Evolutionary conservation across 1,140 invertebrate genomes (phyloP), one percentile per base, ranked within the genome.

Genomic region (Caerostris darwini): DNA sequence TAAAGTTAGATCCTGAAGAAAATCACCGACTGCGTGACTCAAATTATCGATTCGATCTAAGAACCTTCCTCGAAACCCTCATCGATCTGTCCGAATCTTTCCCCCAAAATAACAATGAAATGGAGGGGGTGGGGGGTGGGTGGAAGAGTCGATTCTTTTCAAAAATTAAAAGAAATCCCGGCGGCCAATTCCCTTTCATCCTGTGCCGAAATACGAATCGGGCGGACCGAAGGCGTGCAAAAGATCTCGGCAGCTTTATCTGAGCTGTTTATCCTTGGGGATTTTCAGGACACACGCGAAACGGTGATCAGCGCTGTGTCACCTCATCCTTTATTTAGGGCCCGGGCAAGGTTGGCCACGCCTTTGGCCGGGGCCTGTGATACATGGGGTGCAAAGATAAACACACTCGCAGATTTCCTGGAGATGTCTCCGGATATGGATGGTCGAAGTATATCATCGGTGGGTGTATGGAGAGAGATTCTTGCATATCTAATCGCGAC

Each of bases 281-380:
- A 67, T 67, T 67, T 87, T 19, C 86, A 12, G 3, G 5, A 3
- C 64, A 61, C 90, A 91, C 90, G 90, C 90, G 90, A 91, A 91
- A 19, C 90, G 90, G 90, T 91, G 57, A 91, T 91, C 90, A 91
- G 71, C 67, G 54, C 67, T 90, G 88, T 90, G 88, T 82, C 90
- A 82, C 71, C 90, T 81, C 90, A 82, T 91, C 58, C 69, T 81
- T 91, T 91, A 91, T 91, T 91, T 81, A 91, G n/a, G 53, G 10
- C 19, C 77, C 77, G 53, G 50, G 61, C 17, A 17, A 3, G 61
- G 54, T 10, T 34, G 53, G 77, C 56, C 90, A 91, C 90, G 90
- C 89, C 89, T 34, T 91, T 59, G 34, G 85, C 58, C n/a, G 56
- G n/a, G 58, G 56, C 57, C 58, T 7, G 34, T 64, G 57, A 19